Evolutionary conservation across 2,797 vertebrate genomes (phyloP), one percentile per base, ranked within the genome.

Genomic region (Argyrosomus regius): DNA sequence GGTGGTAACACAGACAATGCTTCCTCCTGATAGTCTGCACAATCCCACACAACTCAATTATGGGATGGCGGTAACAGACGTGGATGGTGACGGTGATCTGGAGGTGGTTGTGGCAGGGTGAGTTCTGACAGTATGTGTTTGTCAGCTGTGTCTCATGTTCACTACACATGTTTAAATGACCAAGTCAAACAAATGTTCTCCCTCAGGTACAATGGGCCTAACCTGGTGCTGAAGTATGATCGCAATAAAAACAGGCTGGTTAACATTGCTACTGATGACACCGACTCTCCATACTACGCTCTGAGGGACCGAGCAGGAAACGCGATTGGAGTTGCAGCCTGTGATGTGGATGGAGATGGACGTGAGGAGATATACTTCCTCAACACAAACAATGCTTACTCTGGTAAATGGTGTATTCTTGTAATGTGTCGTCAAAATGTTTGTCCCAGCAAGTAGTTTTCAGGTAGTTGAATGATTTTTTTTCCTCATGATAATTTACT

Each of bases 321-420:
- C 0, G 97, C 98, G 78, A 99, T 99, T 0, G 97, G 98, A 0
- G 98, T 99, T 79, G 95, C 97, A 0, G 98, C 98, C 64, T 99
- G 98, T 0, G 98, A 99, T 87, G 96, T 99, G 2, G 98, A 99
- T 0, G 98, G 98, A 64, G 98, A 99, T 0, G 97, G 98, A 84
- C 95, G 91, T 0, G 98, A 99, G 89, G 98, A 99, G 89, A 96
- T 99, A 93, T 99, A 99, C 91, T 98, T 99, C 92, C 97, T 99
- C 90, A 99, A 99, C 89, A 99, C 98, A 88, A 99, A 99, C 89
- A 97, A 97, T 0, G 98, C 98, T 52, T 99, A 96, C 89, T 98
- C 98, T 3, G 98, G 98, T 99, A 90, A 74, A 61, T 16, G 8
- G 8, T 39, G 6, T 0, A 46, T 58, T 63, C 20, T 24, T 3